Base-by-base conservation (phyloP, 2,113 vertebrate species). In the Felis catus region DNA sequence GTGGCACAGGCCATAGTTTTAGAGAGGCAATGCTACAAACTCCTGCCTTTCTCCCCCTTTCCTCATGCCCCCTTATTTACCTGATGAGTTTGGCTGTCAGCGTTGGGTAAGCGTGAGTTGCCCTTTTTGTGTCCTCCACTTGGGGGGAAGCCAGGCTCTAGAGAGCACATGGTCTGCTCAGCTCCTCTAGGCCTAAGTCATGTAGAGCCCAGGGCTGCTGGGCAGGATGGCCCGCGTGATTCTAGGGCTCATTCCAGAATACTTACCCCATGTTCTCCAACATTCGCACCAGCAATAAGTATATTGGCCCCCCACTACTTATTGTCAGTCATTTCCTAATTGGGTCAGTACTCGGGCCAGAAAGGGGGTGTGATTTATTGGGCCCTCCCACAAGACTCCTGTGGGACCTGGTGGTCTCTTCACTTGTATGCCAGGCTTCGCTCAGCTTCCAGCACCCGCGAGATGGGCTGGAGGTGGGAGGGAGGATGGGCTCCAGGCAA, bases 371-470 rank as follows among this genome's bases (percentile, higher is more conserved):
- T n/a, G 68, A 7, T 13, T 78, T 88, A 29, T 4, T n/a, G 61
- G 39, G 27, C 25, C 7, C n/a, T 71, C 14, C 53, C 16, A n/a
- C 73, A 92, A 78, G 51, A 51, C 29, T 80, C 65, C n/a, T 27
- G 13, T 1, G 16, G 61, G 11, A 48, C 21, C 36, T 4, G 4
- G 27, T 19, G 19, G 10, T 14, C 58, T 78, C 48, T 53, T 68
- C 21, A 36, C 5, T 86, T 31, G 71, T 7, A 0, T 25, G 19
- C 51, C 23, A 18, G 74, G 58, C 0, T 0, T 39, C 4, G 61
- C 14, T 33, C 3, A 27, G 45, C 27, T n/a, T 73, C 51, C 31
- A 76, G 74, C 1, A n/a, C 2, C 0, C 0, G 0, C 1, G 1
- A 2, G 14, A 39, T 36, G 29, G 55, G 29, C 68, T 65, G 14